Base-by-base conservation (phyloP, 2,113 vertebrate species). In the Eclectus roratus region DNA sequence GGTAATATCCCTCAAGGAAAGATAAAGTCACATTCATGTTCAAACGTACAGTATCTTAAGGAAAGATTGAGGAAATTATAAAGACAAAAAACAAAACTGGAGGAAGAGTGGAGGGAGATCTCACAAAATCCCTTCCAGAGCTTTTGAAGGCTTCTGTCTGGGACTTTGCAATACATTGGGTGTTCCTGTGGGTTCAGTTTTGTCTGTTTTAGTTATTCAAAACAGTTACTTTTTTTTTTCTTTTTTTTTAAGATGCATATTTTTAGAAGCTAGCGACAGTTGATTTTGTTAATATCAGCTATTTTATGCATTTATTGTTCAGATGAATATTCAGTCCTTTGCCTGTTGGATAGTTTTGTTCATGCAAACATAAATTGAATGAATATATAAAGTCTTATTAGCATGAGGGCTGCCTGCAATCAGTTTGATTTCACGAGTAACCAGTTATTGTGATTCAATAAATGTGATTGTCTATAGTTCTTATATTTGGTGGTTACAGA, bases 151-250 rank as follows among this genome's bases (percentile, higher is more conserved):
- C 37, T 73, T 91, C 58, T 35, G 6, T 19, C 31, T 66, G 58
- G n/a, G 43, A 55, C 27, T 77, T 73, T 60, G 5, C 47, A 65
- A 41, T 21, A 15, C 6, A 7, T 14, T 56, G 12, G 4, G 9
- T 91, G 35, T 46, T 88, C 27, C 6, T 27, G 9, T 44, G 35
- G 7, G 2, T 66, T 88, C 43, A 37, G 10, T 39, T 79, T 81
- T 71, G 13, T 66, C 74, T 70, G 20, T 0, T 76, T 92, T 43
- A 56, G 21, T 56, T 88, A 60, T 64, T 53, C n/a, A 68, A 71
- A 74, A 20, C 6, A 65, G 1, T 23, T 35, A 0, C 0, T 4
- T 15, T n/a, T 24, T 6, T 5, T 47, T 61, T 0, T 16, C 31
- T 46, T 46, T 29, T 71, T 64, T 71, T 37, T 35, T n/a, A 16